Evolutionary conservation across 2,888 invertebrate species (phyloP).

Genomic region (Gisinianus flammeolus): DNA sequence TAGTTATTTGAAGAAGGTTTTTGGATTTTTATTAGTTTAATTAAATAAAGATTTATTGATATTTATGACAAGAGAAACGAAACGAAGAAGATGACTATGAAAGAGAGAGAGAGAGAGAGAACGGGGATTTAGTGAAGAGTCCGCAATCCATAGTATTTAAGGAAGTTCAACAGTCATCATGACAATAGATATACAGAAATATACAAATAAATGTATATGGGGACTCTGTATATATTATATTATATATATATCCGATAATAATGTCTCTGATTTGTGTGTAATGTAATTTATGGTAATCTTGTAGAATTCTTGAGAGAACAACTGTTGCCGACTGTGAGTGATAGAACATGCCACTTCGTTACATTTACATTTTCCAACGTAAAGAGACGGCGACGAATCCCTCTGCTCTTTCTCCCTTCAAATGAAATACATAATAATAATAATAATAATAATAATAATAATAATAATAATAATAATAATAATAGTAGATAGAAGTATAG

Average conservation of each 20-base stretch:
- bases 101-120: background rate
- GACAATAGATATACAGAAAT: background rate
- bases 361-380: background rate
- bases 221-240: background rate
- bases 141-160: conserved; percentile 2
- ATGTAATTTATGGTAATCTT: conserved; percentile 12
- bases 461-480: background rate
- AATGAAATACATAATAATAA: background rate
- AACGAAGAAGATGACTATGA: too few relatives aligned
- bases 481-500: background rate
- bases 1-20: too few relatives aligned
- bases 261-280: conserved; percentile 5
- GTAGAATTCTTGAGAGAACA: conserved; percentile 7
- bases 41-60: conserved; percentile 11
- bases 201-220: background rate
- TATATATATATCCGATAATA: background rate
- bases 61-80: conserved; percentile 7
- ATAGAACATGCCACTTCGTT: conserved; percentile 5
- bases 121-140: conserved; percentile 10
- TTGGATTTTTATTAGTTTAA: conserved; percentile 10
- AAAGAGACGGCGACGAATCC: background rate
- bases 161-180: background rate
- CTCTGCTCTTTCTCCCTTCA: background rate
- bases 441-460: background rate
- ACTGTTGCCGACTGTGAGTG: conserved; percentile 14